A percentile compares a stretch with the other conserved stretches of the same genome.
phyloP scores from a whole-genome alignment of 2,888 invertebrate species.

The Venustoraphidia nigricollis region DNA sequence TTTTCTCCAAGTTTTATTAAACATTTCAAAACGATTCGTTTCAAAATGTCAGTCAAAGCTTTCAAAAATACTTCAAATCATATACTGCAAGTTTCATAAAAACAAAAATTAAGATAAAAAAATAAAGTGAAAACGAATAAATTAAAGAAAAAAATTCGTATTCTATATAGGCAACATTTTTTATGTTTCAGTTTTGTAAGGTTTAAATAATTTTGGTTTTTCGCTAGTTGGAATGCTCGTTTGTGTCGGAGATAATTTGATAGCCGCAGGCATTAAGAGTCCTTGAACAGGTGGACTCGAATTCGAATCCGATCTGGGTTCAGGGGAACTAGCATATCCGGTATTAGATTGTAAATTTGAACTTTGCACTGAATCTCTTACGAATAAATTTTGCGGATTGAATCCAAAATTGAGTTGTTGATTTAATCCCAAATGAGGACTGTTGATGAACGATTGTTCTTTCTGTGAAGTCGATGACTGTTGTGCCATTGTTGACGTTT shows the following conservation, averaged over 20 bases:
- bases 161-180: neutral
- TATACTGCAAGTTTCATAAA: no score
- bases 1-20: no score
- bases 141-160: no score
- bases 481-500: no score
- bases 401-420: slow-evolving; percentile 23
- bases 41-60: no score
- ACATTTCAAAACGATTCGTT: no score
- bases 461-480: no score
- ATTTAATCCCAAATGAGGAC: no score
- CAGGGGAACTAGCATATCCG: slow-evolving; percentile 17
- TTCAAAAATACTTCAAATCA: no score
- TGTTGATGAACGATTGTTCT: no score
- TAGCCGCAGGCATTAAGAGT: slow-evolving; percentile 21
- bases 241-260: slow-evolving; percentile 20
- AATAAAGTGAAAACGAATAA: no score
- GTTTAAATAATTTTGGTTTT: slow-evolving; percentile 57
- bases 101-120: no score
- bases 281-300: slow-evolving; percentile 23
- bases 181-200: slow-evolving; percentile 48
- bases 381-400: slow-evolving; percentile 25
- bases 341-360: neutral
- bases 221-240: slow-evolving; percentile 23
- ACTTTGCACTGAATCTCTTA: slow-evolving; percentile 21
- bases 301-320: slow-evolving; percentile 21